Base-by-base conservation (phyloP, 2,797 vertebrate species). In the Bucorvus abyssinicus region DNA sequence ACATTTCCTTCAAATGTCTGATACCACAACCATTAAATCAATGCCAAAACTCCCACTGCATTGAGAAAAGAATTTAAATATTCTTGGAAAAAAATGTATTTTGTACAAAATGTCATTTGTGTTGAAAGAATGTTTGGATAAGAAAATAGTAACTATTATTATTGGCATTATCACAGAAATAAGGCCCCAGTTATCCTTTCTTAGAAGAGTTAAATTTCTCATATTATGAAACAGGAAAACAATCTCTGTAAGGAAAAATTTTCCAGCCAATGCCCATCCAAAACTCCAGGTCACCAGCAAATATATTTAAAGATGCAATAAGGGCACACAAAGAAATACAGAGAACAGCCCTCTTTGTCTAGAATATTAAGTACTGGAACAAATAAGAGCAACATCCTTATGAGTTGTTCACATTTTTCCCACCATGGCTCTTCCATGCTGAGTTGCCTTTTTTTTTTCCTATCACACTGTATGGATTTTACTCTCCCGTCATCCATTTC, bases 131-230 rank as follows among this genome's bases (percentile, higher is more conserved):
- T 75, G 61, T 92, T 85, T 96, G 90, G 90, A 78, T 38, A 71
- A 89, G 75, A 85, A 93, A 79, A 44, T 24, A 77, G 59, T 32
- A 76, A 74, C 69, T 94, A 83, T 95, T 96, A 69, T 92, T 96
- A 71, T 78, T 96, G 94, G 94, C 94, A 91, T 55, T 61, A 55
- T 89, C 73, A 86, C 82, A 83, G 63, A 81, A 95, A 80, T 55
- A 59, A 84, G 79, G 71, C 60, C 81, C 57, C 71, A 38, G 61
- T 12, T 95, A 81, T 93, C 71, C 40, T 89, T 95, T 95, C 81
- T 93, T 90, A 87, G 94, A 96, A 97, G 94, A 93, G 96, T 97
- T 96, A 96, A 95, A 92, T 84, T 90, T 89, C 75, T 94, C 67
- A 80, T 80, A 45, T 96, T 95, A 94, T 92, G 90, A 95, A 96